Evolutionary conservation across 2,888 invertebrate species (phyloP).

Genomic region (Octonoba sinensis): DNA sequence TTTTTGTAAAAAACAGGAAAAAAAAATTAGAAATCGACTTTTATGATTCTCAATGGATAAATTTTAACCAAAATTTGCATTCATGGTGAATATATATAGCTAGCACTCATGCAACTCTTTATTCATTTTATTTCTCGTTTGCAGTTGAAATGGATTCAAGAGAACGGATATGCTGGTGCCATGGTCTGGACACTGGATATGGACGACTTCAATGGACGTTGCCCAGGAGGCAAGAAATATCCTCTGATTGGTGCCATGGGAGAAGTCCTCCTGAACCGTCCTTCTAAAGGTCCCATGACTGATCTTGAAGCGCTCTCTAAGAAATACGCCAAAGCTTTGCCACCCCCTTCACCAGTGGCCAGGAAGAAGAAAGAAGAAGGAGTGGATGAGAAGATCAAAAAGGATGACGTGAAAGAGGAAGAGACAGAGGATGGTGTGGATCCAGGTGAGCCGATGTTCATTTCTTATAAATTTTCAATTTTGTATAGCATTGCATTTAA

Average conservation of each 20-base stretch:
- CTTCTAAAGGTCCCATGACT: conserved; percentile 70
- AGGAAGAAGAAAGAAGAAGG: neutral
- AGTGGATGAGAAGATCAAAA: conserved; percentile 1
- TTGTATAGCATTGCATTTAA: neutral
- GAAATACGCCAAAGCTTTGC: conserved; percentile 41
- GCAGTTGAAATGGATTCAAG: conserved; percentile 88
- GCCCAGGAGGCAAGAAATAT: conserved; percentile 84
- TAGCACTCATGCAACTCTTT: too few relatives aligned
- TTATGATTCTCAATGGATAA: too few relatives aligned
- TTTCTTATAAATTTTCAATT: neutral
- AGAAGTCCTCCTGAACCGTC: conserved; percentile 87
- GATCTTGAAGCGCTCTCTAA: conserved; percentile 62
- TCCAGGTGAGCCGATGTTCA: conserved; percentile 16
- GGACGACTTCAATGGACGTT: conserved; percentile 87
- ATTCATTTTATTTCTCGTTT: neutral
- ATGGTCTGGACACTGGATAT: conserved; percentile 89
- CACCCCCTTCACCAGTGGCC: conserved; percentile 31
- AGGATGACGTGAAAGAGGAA: neutral
- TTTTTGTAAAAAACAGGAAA: too few relatives aligned
- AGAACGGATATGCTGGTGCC: conserved; percentile 88
- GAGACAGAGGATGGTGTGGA: conserved; percentile 1
- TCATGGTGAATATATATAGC: too few relatives aligned
- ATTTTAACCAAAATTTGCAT: too few relatives aligned
- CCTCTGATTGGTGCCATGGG: conserved; percentile 92
- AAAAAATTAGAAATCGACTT: too few relatives aligned